Base-by-base conservation (phyloP, 2,888 invertebrate genomes). In the Limnephilus marmoratus region DNA sequence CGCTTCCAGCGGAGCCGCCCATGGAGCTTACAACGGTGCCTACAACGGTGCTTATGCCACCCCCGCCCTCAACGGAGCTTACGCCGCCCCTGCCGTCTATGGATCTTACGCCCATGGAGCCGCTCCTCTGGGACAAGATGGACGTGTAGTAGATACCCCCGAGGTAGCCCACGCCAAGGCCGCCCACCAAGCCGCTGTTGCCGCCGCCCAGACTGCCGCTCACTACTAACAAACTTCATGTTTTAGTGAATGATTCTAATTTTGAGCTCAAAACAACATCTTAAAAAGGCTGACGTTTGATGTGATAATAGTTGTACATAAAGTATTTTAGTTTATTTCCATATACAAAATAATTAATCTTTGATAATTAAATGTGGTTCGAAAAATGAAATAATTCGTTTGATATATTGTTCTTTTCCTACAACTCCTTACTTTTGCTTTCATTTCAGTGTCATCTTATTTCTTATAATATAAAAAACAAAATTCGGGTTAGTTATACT, bases 21-120 rank as follows among this genome's bases (percentile, higher is more conserved):
- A 3, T 37, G 37, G 37, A 4, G 1, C 37, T 3, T 68, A 96
- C 93, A 97, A 80, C n/a, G 34, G 53, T 31, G 82, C 49, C 49
- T 85, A 86, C 81, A 49, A 37, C 83, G 90, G 53, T 29, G 24
- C 12, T 18, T 97, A 97, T 85, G 96, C 53, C 41, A 15, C 81
- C 82, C 45, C 45, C 45, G 45, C 45, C 45, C 45, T 45, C 13
- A 11, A 45, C 12, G 45, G 45, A 45, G 45, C 45, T 45, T 45
- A 81, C 24, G 12, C 45, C 7, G 45, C 45, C 45, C 68, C 83
- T 68, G 68, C 37, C 85, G 96, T 34, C 80, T 80, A 85, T 37
- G 93, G 93, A 87, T 97, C 97, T 94, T 97, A 97, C 85, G 90
- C 90, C 12, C 86, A 86, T 85, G 86, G 86, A 85, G 86, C 89